Conservation (phyloP, 2,888 invertebrate genomes). For the Volucella inanis region DNA sequence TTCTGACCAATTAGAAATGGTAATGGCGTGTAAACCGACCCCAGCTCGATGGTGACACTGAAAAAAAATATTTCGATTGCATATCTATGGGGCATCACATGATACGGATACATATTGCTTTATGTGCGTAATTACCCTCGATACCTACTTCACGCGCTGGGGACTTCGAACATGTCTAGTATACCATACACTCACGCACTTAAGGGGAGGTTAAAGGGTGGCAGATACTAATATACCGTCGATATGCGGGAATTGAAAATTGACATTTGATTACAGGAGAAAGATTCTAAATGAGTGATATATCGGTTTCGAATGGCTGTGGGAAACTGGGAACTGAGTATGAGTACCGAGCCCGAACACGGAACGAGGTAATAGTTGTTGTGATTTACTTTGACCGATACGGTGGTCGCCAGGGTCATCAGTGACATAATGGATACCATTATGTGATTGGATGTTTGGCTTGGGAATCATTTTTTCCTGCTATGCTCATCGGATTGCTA, state of each 20-base stretch:
- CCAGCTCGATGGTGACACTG: conserved; percentile 19
- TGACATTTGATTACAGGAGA: conserved; percentile 64
- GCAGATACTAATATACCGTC: background rate
- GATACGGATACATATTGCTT: conserved; percentile 3
- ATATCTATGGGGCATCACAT: conserved; percentile 25
- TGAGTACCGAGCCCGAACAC: no score
- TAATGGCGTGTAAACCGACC: conserved; percentile 43
- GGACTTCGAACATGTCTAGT: no score
- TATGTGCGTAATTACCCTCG: conserved; percentile 39
- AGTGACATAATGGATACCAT: conserved; percentile 13
- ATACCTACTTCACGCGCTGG: background rate
- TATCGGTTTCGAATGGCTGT: conserved; percentile 65
- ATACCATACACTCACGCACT: conserved; percentile 1
- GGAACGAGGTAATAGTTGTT: background rate
- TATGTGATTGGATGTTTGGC: background rate
- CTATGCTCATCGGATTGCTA: no score
- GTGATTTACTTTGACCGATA: conserved; percentile 19
- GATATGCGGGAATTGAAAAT: conserved; percentile 43
- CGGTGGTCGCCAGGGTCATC: conserved; percentile 36
- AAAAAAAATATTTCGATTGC: conserved; percentile 38
- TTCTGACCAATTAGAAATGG: conserved; percentile 38
- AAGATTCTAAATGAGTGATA: conserved; percentile 71
- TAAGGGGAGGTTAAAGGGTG: background rate
- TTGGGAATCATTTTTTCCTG: background rate
- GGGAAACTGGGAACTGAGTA: conserved; percentile 35